Evolutionary conservation across 2,888 invertebrate genomes (phyloP).

Genomic region (Poecilus cupreus): DNA sequence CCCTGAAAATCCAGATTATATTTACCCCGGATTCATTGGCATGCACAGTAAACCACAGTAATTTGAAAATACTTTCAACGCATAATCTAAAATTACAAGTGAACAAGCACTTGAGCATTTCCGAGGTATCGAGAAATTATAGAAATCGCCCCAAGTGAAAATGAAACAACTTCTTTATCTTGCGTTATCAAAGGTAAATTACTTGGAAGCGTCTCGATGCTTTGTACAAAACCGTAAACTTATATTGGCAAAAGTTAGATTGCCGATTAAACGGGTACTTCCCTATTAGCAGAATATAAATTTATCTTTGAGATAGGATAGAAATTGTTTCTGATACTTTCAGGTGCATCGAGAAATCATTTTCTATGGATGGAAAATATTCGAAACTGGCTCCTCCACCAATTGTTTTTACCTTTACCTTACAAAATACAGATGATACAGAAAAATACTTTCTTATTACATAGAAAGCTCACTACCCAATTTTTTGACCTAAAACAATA

Average conservation of each 20-base stretch:
- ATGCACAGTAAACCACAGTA: not conserved
- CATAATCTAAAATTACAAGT: conserved; percentile 26
- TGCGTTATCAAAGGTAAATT: conserved; percentile 49
- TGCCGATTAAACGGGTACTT: conserved; percentile 40
- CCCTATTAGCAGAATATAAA: conserved; percentile 44
- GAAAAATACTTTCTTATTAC: too few relatives aligned
- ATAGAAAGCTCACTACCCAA: too few relatives aligned
- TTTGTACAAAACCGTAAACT: conserved; percentile 52
- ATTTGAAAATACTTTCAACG: conserved; percentile 2
- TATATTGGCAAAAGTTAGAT: conserved; percentile 54
- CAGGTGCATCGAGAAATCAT: too few relatives aligned
- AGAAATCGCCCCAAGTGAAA: conserved; percentile 47
- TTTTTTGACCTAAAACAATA: too few relatives aligned
- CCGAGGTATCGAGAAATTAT: conserved; percentile 37
- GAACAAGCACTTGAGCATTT: conserved; percentile 10
- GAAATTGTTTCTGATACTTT: conserved; percentile 1
- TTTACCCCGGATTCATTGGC: too few relatives aligned
- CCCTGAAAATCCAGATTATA: not conserved
- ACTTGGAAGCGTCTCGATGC: conserved; percentile 42
- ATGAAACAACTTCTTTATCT: conserved; percentile 55
- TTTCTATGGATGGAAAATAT: too few relatives aligned
- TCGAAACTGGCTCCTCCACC: too few relatives aligned
- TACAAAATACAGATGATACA: too few relatives aligned
- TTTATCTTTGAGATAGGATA: conserved; percentile 40
- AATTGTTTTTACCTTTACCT: too few relatives aligned